A percentile compares a stretch with the other conserved stretches of the same genome.
Evolutionary conservation across 2,888 invertebrate genomes (phyloP).

Genomic region (Sicus ferrugineus): DNA sequence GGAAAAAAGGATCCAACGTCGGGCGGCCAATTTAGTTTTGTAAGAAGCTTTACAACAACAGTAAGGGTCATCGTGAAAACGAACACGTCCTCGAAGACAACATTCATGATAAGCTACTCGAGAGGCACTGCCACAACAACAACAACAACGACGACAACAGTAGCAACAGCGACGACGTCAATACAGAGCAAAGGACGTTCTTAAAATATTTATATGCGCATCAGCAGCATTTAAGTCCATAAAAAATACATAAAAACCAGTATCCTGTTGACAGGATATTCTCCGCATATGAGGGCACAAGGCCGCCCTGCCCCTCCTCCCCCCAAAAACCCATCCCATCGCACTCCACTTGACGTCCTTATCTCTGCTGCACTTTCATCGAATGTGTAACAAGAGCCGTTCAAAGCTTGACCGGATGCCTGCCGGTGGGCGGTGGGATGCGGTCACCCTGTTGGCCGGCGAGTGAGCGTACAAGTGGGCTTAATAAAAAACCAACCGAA

Average conservation of each 20-base stretch:
- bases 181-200: constrained; percentile 37
- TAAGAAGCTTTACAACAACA: constrained; percentile 8
- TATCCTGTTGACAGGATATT: constrained; percentile 30
- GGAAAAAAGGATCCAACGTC: background rate
- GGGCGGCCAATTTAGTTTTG: constrained; percentile 22
- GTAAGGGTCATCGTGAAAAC: constrained; percentile 14
- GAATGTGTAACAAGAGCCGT: constrained; percentile 16
- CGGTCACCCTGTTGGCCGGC: background rate
- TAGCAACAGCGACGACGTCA: background rate
- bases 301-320: background rate
- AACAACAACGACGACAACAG: background rate
- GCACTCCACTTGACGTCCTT: background rate
- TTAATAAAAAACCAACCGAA: background rate
- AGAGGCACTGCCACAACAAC: constrained; percentile 13
- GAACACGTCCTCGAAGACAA: constrained; percentile 15
- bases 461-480: constrained; percentile 48
- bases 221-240: constrained; percentile 39
- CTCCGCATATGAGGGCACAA: constrained; percentile 7
- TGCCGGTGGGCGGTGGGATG: background rate
- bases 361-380: constrained; percentile 22
- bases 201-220: constrained; percentile 56
- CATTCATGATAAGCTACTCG: constrained; percentile 30
- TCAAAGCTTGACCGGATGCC: constrained; percentile 31
- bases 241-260: constrained; percentile 24
- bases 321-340: background rate